Conservation (phyloP, 2,888 invertebrate genomes). For the Eustalomyia histrio region DNA sequence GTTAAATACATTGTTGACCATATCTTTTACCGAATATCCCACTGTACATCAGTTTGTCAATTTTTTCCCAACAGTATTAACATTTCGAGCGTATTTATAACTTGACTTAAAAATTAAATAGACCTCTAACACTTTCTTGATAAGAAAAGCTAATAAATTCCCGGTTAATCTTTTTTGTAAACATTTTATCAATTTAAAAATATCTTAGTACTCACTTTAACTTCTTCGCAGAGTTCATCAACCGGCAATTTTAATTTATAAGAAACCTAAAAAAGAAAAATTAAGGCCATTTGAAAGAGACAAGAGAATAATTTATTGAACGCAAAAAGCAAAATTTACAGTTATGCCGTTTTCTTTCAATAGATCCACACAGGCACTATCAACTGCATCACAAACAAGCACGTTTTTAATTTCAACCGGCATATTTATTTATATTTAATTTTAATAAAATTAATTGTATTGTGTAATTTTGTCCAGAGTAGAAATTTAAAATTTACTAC, state of each 20-base stretch:
- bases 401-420: conserved; percentile 87
- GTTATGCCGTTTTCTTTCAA: conserved; percentile 88
- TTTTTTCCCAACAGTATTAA: too few relatives aligned
- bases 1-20: too few relatives aligned
- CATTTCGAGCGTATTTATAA: too few relatives aligned
- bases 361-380: conserved; percentile 90
- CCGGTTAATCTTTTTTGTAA: too few relatives aligned
- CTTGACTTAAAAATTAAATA: too few relatives aligned
- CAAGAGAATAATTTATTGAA: neutral
- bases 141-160: too few relatives aligned
- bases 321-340: conserved; percentile 80
- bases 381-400: conserved; percentile 95
- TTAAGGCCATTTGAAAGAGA: neutral
- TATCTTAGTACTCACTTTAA: conserved; percentile 83
- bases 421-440: conserved; percentile 76
- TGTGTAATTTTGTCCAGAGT: neutral
- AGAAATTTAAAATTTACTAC: conserved; percentile 5
- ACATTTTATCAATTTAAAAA: too few relatives aligned
- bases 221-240: conserved; percentile 89
- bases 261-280: conserved; percentile 75
- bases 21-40: too few relatives aligned
- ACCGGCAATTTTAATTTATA: conserved; percentile 88
- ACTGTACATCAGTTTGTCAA: too few relatives aligned
- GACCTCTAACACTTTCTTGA: too few relatives aligned
- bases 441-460: too few relatives aligned